Evolutionary conservation across 2,113 vertebrate genomes (phyloP).

Genomic region (Gorsachius goisagi): DNA sequence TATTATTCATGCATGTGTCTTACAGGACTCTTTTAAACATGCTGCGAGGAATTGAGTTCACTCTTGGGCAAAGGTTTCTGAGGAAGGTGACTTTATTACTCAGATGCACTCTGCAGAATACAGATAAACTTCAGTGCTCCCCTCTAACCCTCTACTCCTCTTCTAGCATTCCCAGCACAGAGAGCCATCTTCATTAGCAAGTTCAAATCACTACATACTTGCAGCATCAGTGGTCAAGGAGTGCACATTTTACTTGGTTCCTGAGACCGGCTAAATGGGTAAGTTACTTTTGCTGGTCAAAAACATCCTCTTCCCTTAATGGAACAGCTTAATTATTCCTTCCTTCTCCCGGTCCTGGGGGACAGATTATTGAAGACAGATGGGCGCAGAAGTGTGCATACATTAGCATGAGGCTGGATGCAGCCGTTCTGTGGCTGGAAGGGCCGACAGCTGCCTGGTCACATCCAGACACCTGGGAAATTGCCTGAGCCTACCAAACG

Average conservation of each 20-base stretch:
- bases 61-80: conserved; percentile 60
- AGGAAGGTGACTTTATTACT: conserved; percentile 64
- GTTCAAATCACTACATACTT: background rate
- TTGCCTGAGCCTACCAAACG: background rate
- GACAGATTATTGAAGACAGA: conserved; percentile 57
- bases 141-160: background rate
- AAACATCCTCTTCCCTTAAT: conserved; percentile 9
- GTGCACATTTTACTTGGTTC: fast-evolving
- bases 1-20: conserved; percentile 53
- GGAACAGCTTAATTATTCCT: conserved; percentile 56
- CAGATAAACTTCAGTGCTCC: conserved; percentile 41
- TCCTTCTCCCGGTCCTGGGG: background rate
- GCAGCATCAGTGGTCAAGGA: background rate
- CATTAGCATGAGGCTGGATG: background rate
- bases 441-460: background rate
- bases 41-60: conserved; percentile 37
- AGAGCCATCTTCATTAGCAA: conserved; percentile 27
- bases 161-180: background rate
- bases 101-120: conserved; percentile 37
- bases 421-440: fast-evolving
- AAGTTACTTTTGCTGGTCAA: conserved; percentile 11
- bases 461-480: background rate
- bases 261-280: background rate
- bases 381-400: conserved; percentile 39
- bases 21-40: conserved; percentile 41